A percentile compares a stretch with the other conserved stretches of the same genome.
These are phyloP conservation scores for Melospiza melodia DNA, from an alignment of 2,113 vertebrate genomes.

Conservation along the genomic window DNA sequence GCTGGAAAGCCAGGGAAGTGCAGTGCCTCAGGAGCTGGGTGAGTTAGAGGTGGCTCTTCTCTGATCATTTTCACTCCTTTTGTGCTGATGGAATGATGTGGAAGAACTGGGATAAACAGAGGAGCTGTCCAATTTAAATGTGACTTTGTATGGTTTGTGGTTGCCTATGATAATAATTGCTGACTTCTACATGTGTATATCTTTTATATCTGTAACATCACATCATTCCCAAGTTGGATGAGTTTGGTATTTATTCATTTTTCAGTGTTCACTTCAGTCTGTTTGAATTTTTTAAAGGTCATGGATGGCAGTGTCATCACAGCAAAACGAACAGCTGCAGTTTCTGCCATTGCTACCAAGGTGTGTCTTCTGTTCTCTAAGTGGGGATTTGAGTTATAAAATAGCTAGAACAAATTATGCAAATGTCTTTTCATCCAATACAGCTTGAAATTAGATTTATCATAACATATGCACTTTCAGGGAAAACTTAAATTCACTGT, in stretches of 20 bases:
- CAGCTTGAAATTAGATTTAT: neutral
- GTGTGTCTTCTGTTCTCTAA: slow-evolving; percentile 56
- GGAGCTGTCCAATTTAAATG: neutral
- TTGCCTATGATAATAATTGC: neutral
- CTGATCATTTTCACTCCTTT: neutral
- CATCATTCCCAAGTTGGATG: neutral
- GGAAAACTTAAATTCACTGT: neutral
- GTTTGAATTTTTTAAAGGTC: slow-evolving; percentile 71
- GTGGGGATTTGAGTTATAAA: neutral
- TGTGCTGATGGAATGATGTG: neutral
- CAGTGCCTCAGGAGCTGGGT: neutral
- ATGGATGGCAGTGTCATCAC: slow-evolving; percentile 92
- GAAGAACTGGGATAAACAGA: neutral
- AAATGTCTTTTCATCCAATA: neutral
- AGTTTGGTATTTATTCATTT: neutral
- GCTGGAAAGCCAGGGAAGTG: neutral
- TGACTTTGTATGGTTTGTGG: neutral
- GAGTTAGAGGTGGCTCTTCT: neutral
- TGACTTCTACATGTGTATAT: accelerated
- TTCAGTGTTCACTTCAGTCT: neutral
- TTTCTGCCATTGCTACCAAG: slow-evolving; percentile 95
- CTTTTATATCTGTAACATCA: neutral
- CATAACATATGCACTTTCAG: neutral
- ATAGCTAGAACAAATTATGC: neutral
- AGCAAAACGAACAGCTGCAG: slow-evolving; percentile 88